These are phyloP conservation scores for Unio pictorum DNA, from an alignment of 2,888 invertebrate genomes.

Conservation along the genomic window DNA sequence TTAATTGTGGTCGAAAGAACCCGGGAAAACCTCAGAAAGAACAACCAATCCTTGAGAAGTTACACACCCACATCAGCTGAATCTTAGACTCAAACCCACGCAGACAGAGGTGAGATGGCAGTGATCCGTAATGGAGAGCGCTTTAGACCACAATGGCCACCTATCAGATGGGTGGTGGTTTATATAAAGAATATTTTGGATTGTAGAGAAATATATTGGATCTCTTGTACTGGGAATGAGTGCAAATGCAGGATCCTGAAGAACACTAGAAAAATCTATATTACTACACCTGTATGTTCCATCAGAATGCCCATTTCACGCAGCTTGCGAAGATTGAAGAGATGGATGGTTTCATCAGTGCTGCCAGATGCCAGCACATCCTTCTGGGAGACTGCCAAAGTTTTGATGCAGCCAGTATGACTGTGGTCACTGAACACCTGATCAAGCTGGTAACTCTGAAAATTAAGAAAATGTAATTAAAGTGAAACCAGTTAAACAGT, in stretches of 20 bases:
- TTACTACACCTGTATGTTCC: conserved; percentile 81
- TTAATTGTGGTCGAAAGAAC: too few relatives aligned
- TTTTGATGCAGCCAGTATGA: conserved; percentile 85
- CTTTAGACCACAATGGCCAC: too few relatives aligned
- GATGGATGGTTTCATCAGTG: conserved; percentile 88
- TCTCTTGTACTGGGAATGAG: not conserved
- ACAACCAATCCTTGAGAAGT: too few relatives aligned
- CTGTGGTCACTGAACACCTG: conserved; percentile 91
- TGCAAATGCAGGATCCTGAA: not conserved
- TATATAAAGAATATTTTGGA: too few relatives aligned
- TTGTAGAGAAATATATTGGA: too few relatives aligned
- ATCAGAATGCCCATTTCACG: conserved; percentile 86
- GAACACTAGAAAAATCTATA: not conserved
- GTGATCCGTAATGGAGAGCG: too few relatives aligned
- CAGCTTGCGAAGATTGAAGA: conserved; percentile 86
- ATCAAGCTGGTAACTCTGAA: conserved; percentile 77
- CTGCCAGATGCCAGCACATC: conserved; percentile 86
- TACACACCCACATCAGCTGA: too few relatives aligned
- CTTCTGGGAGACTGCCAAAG: conserved; percentile 80
- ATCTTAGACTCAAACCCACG: too few relatives aligned
- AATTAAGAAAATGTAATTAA: conserved; percentile 12
- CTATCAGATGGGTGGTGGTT: too few relatives aligned
- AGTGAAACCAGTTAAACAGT: not conserved
- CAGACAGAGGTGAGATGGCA: too few relatives aligned
- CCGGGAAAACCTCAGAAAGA: too few relatives aligned